phyloP scores from a whole-genome alignment of 2,797 vertebrate genomes.

The Austrolebias charrua region DNA sequence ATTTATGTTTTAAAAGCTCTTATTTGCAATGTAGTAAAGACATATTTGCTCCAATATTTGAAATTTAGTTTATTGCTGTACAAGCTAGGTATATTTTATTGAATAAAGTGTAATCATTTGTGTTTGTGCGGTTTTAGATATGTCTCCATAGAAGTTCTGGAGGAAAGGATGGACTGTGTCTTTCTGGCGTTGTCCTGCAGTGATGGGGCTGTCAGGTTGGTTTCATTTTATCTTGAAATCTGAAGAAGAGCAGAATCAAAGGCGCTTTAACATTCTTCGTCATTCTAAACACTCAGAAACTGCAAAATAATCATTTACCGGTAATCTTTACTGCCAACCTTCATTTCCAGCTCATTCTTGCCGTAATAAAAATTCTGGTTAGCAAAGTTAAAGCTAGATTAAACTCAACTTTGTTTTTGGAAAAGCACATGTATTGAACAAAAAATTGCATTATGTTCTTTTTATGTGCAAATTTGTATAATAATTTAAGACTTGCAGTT shows the following conservation, averaged over 20 bases:
- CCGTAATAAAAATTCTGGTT: not conserved
- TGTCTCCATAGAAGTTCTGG: constrained; percentile 83
- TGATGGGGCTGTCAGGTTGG: constrained; percentile 91
- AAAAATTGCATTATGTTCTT: too few species aligned
- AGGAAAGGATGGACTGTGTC: constrained; percentile 39
- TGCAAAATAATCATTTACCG: too few species aligned
- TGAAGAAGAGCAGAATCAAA: not conserved
- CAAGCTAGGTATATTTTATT: not conserved
- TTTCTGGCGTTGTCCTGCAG: constrained; percentile 89
- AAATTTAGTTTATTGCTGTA: not conserved
- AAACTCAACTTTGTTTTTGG: not conserved
- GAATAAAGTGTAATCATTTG: constrained; percentile 40
- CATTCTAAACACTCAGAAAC: not conserved
- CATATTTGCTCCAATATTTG: not conserved
- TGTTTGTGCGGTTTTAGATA: constrained; percentile 81
- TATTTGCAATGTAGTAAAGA: too few species aligned
- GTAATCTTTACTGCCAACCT: too few species aligned
- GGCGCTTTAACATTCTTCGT: not conserved
- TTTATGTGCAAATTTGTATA: too few species aligned
- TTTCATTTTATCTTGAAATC: not conserved
- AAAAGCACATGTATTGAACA: not conserved
- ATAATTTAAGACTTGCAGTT: too few species aligned
- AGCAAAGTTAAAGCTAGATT: not conserved
- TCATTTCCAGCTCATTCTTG: too few species aligned
- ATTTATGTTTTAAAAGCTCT: too few species aligned